Evolutionary conservation across 2,113 vertebrate species (phyloP).

Genomic region (Ptilorrhoa leucosticta): DNA sequence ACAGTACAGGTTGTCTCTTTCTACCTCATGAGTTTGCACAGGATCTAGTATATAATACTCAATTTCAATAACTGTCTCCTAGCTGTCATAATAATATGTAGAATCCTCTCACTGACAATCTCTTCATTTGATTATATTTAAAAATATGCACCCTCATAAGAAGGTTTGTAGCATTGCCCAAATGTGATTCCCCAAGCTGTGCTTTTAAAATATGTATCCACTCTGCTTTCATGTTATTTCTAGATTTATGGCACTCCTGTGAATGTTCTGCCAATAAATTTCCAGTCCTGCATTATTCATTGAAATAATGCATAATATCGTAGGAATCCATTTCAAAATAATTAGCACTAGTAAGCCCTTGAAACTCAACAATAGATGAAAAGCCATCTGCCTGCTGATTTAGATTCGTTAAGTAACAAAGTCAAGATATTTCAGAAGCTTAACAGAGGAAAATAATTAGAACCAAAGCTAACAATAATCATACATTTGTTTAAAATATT

Average conservation of each 20-base stretch:
- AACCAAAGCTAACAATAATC: constrained; percentile 1
- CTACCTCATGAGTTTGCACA: not conserved
- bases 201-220: constrained; percentile 49
- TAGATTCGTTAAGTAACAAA: not conserved
- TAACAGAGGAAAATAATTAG: not conserved
- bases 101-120: not conserved
- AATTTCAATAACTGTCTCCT: not conserved
- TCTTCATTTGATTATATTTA: not conserved
- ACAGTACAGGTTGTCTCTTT: not conserved
- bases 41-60: not conserved
- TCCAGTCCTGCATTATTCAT: constrained; percentile 50
- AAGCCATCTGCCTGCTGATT: constrained; percentile 26
- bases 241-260: constrained; percentile 7
- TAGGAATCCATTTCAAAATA: constrained; percentile 55
- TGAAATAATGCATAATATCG: constrained; percentile 38
- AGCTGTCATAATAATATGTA: not conserved
- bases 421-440: constrained; percentile 18
- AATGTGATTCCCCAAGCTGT: not conserved
- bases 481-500: not conserved
- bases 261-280: constrained; percentile 53
- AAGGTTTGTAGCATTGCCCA: not conserved
- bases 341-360: constrained; percentile 47
- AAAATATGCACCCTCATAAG: not conserved
- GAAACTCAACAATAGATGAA: constrained; percentile 56
- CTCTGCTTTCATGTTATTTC: constrained; percentile 43